A percentile compares a stretch with the other conserved stretches of the same genome.
These are phyloP conservation scores for Sebastes vulpes DNA, from an alignment of 2,797 vertebrate genomes.

Conservation along the genomic window DNA sequence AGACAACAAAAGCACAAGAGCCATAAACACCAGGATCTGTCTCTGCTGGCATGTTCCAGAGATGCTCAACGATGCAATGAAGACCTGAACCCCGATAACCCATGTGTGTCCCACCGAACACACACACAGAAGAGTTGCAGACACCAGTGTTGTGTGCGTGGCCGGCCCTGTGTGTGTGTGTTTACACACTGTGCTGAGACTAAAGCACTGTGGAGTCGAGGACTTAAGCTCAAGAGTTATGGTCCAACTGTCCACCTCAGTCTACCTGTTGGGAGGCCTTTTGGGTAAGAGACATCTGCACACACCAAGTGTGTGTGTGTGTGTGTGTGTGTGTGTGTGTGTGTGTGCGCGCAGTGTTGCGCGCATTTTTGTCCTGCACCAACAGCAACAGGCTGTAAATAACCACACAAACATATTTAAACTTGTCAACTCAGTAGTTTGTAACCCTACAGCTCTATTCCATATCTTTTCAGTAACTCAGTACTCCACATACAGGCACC, in stretches of 20 bases:
- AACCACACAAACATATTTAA: background rate
- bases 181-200: conserved; percentile 28
- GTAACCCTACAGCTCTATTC: background rate
- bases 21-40: background rate
- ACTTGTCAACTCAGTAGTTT: background rate
- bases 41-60: conserved; percentile 1
- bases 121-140: conserved; percentile 37
- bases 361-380: background rate
- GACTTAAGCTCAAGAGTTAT: conserved; percentile 62
- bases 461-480: background rate
- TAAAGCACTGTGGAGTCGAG: conserved; percentile 41
- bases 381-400: background rate
- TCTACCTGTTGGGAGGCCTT: conserved; percentile 75
- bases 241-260: conserved; percentile 63
- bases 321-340: background rate
- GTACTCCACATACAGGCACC: background rate
- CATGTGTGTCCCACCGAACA: conserved; percentile 23
- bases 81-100: conserved; percentile 17
- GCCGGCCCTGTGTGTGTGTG: background rate
- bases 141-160: conserved; percentile 18
- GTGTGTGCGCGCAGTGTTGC: background rate
- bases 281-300: conserved; percentile 67
- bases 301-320: background rate
- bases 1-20: background rate
- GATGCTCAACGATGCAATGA: conserved; percentile 33